Conservation (phyloP, 2,797 vertebrate genomes). For the Pseudotriccus pelzelni region DNA sequence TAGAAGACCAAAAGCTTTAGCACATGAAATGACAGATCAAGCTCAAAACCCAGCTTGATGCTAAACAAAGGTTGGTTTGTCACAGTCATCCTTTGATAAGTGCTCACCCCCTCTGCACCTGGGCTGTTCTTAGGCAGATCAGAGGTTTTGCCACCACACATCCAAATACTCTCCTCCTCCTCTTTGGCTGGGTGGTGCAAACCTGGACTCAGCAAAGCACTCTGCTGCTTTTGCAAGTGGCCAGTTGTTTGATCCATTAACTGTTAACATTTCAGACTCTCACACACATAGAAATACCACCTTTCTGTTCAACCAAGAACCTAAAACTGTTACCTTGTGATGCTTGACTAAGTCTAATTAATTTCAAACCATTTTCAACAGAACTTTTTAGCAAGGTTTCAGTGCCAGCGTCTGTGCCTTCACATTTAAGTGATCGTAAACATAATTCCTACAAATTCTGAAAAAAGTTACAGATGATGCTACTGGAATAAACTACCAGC, state of each 20-base stretch:
- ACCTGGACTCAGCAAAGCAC: neutral
- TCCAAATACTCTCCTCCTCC: neutral
- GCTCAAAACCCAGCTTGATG: neutral
- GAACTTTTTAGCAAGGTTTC: accelerated
- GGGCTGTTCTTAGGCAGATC: no score
- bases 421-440: neutral
- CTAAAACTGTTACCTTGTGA: neutral
- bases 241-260: neutral
- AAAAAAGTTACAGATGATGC: neutral
- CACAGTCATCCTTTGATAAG: neutral
- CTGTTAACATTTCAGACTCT: neutral
- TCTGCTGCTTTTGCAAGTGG: neutral
- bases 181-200: neutral
- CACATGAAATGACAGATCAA: neutral
- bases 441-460: neutral
- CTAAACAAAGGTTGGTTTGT: neutral
- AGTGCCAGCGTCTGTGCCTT: neutral
- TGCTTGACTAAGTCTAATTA: neutral
- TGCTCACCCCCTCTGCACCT: neutral
- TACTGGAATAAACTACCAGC: neutral
- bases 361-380: neutral
- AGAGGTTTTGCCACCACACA: neutral
- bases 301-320: neutral
- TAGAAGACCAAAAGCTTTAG: neutral
- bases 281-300: neutral